phyloP scores from a whole-genome alignment of 2,797 vertebrate genomes.

The Yasuhikotakia modesta region DNA sequence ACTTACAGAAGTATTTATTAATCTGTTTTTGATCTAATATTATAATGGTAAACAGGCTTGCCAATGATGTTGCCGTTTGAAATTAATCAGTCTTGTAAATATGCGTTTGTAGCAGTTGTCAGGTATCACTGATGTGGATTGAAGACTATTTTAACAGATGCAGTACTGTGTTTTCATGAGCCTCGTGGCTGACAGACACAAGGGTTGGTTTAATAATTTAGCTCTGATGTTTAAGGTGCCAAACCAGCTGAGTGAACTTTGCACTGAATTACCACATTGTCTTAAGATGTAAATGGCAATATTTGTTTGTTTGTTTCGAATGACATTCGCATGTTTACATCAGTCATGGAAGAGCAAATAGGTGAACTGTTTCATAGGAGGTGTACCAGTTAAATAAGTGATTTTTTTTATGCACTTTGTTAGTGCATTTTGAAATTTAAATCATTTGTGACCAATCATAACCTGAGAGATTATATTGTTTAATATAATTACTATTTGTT shows the following conservation, averaged over 20 bases:
- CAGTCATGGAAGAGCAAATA: not conserved
- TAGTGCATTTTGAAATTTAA: constrained; percentile 12
- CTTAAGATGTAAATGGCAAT: constrained; percentile 57
- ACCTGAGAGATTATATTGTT: constrained; percentile 4
- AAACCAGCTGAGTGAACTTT: constrained; percentile 57
- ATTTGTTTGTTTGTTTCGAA: constrained; percentile 17
- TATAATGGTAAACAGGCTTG: constrained; percentile 8
- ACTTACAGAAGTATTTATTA: not conserved
- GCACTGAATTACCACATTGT: constrained; percentile 70
- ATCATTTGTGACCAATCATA: constrained; percentile 25
- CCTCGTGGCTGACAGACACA: not conserved
- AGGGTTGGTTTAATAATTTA: constrained; percentile 1
- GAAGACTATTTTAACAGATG: constrained; percentile 4
- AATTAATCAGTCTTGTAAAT: not conserved
- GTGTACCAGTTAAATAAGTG: not conserved
- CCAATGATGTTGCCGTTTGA: constrained; percentile 9
- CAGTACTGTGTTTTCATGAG: not conserved
- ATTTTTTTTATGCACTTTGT: constrained; percentile 4
- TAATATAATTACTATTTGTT: constrained; percentile 4
- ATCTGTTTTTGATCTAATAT: not conserved
- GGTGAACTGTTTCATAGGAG: not conserved
- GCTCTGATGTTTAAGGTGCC: constrained; percentile 1
- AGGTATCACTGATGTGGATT: not conserved
- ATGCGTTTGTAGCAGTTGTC: not conserved
- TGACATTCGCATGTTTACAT: constrained; percentile 26